Evolutionary conservation across 37 sponge, comb jelly and placozoan genomes (phyloP), one percentile per base, ranked within the genome.

Genomic region (Ephydatia muelleri): DNA sequence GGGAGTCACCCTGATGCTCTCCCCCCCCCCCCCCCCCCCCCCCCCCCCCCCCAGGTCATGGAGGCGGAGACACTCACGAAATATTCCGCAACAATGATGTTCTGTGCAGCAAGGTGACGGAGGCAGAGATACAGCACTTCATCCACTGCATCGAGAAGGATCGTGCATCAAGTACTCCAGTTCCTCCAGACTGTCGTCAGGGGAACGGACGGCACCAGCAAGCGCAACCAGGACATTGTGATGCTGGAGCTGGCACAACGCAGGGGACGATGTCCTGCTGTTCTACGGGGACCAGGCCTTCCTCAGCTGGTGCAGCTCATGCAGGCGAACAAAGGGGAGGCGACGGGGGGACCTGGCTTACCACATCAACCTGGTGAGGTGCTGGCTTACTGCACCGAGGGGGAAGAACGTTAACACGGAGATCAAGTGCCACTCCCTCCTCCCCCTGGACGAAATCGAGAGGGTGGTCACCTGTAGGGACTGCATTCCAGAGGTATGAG

Each of bases 391-490:
- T 99, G 99, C 68, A 96, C 97, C 0, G 99, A 99, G 81, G 99
- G 2, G 99, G 30, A 99, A 94, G 94, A 99, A 99, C 79, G 99
- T 90, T 22, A 83, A 88, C 67, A 96, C 99, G 9, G 97, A 96
- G 82, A 96, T 99, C 80, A 99, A 92, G 82, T 99, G 99, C 70
- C 97, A 96, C 92, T 94, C 93, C 65, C 88, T 99, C 33, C 88
- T 99, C 0, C 95, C 99, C 0, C 85, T 99, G 65, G 93, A 96
- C 48, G 99, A 99, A 68, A 86, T 96, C 19, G 93, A 95, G 3
- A 76, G 82, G 32, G 87, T 99, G 29, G 83, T 93, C 22, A 89
- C 87, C 29, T 87, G 93, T 65, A 72, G 39, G 2, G 87, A 93
- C 57, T 97, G 98, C 70, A 89, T 97, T 26, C 92, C 96, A 35